Percentiles rank a stretch among this genome's conserved stretches.
Evolutionary conservation across 2,888 invertebrate species (phyloP).

Genomic region (Hedya salicella): DNA sequence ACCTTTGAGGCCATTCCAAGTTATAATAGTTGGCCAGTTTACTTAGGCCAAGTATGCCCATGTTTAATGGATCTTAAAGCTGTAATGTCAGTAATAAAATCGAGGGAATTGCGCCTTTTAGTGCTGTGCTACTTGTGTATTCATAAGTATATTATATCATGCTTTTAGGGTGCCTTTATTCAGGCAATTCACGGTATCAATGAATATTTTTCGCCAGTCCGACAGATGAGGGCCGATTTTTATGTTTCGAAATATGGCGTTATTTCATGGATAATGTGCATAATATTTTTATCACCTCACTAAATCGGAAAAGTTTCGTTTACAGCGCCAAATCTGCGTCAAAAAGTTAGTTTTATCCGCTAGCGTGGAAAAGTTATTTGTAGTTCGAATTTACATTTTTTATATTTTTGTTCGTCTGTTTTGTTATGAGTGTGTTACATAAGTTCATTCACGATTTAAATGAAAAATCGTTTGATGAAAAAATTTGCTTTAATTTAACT

Average conservation of each 20-base stretch:
- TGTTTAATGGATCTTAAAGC: constrained; percentile 26
- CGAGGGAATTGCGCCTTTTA: constrained; percentile 8
- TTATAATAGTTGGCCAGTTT: constrained; percentile 41
- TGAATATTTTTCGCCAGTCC: constrained; percentile 1
- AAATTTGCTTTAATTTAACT: too few relatives aligned
- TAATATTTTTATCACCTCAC: constrained; percentile 1
- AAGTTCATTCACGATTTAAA: too few relatives aligned
- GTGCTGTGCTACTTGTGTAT: constrained; percentile 22
- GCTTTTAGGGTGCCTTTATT: constrained; percentile 6
- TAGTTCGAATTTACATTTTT: too few relatives aligned
- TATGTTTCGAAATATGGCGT: not conserved
- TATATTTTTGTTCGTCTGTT: too few relatives aligned
- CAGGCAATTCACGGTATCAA: not conserved
- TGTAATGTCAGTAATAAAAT: constrained; percentile 33
- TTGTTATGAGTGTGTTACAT: too few relatives aligned
- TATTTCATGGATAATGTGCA: too few relatives aligned
- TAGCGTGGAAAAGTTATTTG: too few relatives aligned
- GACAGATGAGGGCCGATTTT: not conserved
- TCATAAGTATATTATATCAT: constrained; percentile 14
- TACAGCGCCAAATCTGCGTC: too few relatives aligned
- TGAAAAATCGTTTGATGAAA: too few relatives aligned
- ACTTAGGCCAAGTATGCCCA: constrained; percentile 32
- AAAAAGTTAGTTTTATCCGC: too few relatives aligned
- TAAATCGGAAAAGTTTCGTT: too few relatives aligned
- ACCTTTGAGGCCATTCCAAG: constrained; percentile 28